Conservation (phyloP, 2,888 invertebrate species). For the Cyrtodaria siliqua region DNA sequence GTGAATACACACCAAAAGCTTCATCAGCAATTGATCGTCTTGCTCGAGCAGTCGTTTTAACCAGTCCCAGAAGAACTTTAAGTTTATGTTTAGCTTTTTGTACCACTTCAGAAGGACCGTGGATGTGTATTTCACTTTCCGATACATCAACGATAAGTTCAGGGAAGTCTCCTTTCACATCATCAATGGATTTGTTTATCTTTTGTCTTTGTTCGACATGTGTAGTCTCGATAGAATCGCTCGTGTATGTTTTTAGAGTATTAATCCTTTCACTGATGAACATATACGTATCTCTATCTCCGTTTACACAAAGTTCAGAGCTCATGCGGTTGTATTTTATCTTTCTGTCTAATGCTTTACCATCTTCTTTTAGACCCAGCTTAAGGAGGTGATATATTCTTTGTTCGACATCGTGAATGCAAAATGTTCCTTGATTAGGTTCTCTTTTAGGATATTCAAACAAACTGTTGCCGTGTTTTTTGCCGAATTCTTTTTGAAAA, state of each 20-base stretch:
- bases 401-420: conserved; percentile 3
- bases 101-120: conserved; percentile 1
- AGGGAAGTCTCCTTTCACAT: neutral
- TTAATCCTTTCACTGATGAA: neutral
- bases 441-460: no score
- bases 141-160: neutral
- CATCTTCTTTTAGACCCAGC: neutral
- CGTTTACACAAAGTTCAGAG: no score
- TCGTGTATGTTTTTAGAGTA: neutral
- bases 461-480: no score
- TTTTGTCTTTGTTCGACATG: neutral
- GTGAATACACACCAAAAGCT: neutral
- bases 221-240: neutral
- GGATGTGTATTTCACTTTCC: neutral
- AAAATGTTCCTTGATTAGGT: neutral
- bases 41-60: conserved; percentile 4
- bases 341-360: neutral
- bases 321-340: neutral
- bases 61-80: neutral
- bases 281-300: no score
- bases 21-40: neutral
- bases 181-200: neutral
- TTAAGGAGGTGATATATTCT: neutral
- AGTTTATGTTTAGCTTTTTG: conserved; percentile 3
- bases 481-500: no score